These are phyloP conservation scores for Bombylius discolor DNA, from an alignment of 2,888 invertebrate genomes.

Conservation along the genomic window DNA sequence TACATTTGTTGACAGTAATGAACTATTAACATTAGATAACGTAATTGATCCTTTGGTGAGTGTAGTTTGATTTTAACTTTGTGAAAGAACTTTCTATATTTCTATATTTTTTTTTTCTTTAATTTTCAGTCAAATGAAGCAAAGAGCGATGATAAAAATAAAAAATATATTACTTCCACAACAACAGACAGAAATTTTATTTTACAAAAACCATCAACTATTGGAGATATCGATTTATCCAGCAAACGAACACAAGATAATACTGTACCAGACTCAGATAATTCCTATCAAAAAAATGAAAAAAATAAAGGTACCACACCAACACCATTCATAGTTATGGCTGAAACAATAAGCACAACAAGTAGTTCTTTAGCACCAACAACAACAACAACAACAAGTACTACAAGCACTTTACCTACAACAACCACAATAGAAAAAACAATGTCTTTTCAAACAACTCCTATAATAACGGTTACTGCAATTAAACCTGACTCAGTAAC, in stretches of 20 bases:
- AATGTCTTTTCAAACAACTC: background rate
- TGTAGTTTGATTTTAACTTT: background rate
- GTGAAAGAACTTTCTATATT: background rate
- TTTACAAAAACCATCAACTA: constrained; percentile 33
- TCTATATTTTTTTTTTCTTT: background rate
- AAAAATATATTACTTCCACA: background rate
- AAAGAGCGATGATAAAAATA: background rate
- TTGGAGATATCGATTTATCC: background rate
- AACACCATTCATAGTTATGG: constrained; percentile 7
- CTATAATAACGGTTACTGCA: constrained; percentile 2
- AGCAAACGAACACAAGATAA: constrained; percentile 12
- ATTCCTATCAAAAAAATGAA: constrained; percentile 6
- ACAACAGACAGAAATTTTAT: constrained; percentile 2
- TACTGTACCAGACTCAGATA: constrained; percentile 11
- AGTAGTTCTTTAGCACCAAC: background rate
- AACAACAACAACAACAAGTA: background rate
- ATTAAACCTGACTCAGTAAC: constrained; percentile 6
- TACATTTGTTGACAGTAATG: constrained; percentile 33
- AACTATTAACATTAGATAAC: constrained; percentile 41
- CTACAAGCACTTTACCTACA: background rate
- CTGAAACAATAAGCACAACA: constrained; percentile 6
- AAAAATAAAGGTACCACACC: constrained; percentile 8
- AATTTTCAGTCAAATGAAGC: background rate
- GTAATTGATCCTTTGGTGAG: constrained; percentile 46
- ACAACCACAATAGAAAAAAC: background rate